Base-by-base conservation (phyloP, 2,888 invertebrate genomes). In the Deilephila elpenor region DNA sequence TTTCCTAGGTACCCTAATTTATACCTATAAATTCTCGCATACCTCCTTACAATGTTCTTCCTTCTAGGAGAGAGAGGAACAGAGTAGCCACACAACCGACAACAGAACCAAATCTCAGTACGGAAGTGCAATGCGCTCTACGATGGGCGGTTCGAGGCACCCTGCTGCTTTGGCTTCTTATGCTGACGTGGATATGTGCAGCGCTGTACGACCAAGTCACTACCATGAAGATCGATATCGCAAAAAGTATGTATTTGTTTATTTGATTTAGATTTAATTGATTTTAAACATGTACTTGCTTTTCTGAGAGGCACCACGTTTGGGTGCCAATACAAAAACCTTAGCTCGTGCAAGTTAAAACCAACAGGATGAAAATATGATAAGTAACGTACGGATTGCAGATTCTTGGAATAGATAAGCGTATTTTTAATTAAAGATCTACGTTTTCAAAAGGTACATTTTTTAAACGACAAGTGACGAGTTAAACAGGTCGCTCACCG, bases 161-260 rank as follows among this genome's bases (percentile, higher is more conserved):
- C 0, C 82, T 95, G 7, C 75, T 95, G 3, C 82, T 94, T 3
- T 95, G 95, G 95, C 84, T 95, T 25, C 80, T 95, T 6, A 92
- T 94, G 89, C 86, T 95, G 3, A 95, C 95, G 0, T 95, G 94
- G 94, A 90, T 94, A 72, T 94, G 94, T 85, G 94, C 94, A 1
- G 88, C 93, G 0, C 86, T 95, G 19, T 94, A 94, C 78, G 93
- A 93, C 78, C 94, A 94, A 79, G 88, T 94, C 4, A 87, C 93
- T 5, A 86, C 87, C 1, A 93, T 94, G 90, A 81, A 85, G 44
- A 78, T 87, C 61, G 90, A 92, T 77, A 84, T 94, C 59, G 82
- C 79, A 74, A 90, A 88, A 86, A 93, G 94, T 94, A 76, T 80
- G 89, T 79, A 67, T 25, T 64, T n/a, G n/a, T 8, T 64, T 20